Base-by-base conservation (phyloP, 1,140 invertebrate species). In the Pseudoatta argentina region DNA sequence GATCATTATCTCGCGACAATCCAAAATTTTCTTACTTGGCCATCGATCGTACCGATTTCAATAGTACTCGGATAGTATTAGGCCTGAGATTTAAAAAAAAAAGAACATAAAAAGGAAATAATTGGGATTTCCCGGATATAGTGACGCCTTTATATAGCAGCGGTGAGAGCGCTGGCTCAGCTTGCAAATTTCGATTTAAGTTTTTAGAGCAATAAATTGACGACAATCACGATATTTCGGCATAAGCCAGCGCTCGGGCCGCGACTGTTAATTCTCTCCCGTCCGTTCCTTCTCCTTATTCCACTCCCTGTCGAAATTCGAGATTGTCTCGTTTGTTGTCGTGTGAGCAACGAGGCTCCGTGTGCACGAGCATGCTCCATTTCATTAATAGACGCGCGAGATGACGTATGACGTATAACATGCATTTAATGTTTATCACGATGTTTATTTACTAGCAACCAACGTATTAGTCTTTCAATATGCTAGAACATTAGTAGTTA, bases 161-260 rank as follows among this genome's bases (percentile, higher is more conserved):
- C 66, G 85, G 64, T 82, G 89, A 92, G 78, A 73, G 61, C 69
- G 89, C 88, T 92, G 88, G 89, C 93, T 92, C 87, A 92, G 90
- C 55, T 88, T 82, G 92, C 83, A 93, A 90, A 90, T 91, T 83
- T 94, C 91, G 82, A 92, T 92, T 94, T 93, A 92, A 88, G 91
- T 94, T 95, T 69, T 91, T 91, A 93, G 86, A 94, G 93, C 94
- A 95, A 94, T 95, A 94, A 94, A 93, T 94, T 89, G 86, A 93
- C 86, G 94, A 95, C 94, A 95, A 95, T 95, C 94, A 95, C 90
- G 82, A 91, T 30, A 90, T 92, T 88, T 89, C 89, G 89, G 86
- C 67, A 71, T 89, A 87, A 90, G 89, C 44, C 87, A 86, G 86
- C 87, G 78, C 85, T 81, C 88, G 86, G 67, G 51, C 82, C 88